phyloP scores from a whole-genome alignment of 2,888 invertebrate species.

The Ochropleura leucogaster region DNA sequence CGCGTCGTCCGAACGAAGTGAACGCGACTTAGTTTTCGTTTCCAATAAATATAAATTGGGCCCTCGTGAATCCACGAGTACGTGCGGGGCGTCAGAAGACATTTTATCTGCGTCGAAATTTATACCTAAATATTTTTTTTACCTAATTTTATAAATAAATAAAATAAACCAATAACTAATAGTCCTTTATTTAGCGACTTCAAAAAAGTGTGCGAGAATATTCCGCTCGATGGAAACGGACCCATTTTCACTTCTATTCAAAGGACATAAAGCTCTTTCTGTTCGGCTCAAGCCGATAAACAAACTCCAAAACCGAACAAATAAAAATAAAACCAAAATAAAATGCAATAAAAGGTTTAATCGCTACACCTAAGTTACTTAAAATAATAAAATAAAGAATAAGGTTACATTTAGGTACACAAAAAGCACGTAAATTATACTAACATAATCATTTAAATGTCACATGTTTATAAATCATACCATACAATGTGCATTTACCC shows the following conservation, averaged over 20 bases:
- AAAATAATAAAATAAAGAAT: slow-evolving; percentile 50
- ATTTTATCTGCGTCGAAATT: background rate
- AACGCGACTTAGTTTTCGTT: background rate
- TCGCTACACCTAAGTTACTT: slow-evolving; percentile 60
- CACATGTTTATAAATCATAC: slow-evolving; percentile 5
- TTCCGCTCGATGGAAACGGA: background rate
- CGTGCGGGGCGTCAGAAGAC: background rate
- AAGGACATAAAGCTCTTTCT: background rate
- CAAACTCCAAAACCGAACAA: background rate
- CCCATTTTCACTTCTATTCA: background rate
- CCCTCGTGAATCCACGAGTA: background rate
- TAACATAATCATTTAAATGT: slow-evolving; percentile 11
- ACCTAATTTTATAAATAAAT: too few species aligned
- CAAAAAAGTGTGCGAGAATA: background rate
- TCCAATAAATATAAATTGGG: background rate
- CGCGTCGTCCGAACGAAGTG: background rate
- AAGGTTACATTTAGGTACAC: slow-evolving; percentile 48
- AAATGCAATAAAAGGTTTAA: slow-evolving; percentile 57
- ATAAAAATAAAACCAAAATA: slow-evolving; percentile 40
- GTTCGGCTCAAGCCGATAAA: background rate
- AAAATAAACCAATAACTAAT: too few species aligned
- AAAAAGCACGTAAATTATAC: slow-evolving; percentile 30
- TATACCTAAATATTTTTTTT: too few species aligned
- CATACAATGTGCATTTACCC: slow-evolving; percentile 5
- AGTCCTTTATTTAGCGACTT: background rate